phyloP scores from a whole-genome alignment of 2,113 vertebrate species.

The Chaetodon trifascialis region DNA sequence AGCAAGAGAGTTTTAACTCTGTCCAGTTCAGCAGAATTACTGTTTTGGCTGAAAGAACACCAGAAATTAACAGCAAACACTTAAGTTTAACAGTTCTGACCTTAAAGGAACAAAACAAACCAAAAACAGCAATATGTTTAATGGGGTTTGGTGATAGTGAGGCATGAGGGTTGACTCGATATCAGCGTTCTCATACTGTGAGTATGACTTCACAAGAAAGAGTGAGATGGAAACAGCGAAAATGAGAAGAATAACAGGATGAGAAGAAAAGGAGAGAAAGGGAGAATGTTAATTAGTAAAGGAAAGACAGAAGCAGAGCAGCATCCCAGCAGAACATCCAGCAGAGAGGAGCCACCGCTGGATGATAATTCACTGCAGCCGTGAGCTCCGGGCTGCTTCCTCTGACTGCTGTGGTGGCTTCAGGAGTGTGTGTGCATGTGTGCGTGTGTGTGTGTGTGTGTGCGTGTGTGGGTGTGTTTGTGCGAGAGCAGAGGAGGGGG shows the following conservation, averaged over 20 bases:
- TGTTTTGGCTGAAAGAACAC: neutral
- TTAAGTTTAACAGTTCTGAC: neutral
- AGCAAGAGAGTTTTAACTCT: no score
- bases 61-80: neutral
- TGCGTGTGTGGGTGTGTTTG: conserved; percentile 35
- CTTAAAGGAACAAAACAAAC: neutral
- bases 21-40: no score
- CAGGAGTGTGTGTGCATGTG: conserved; percentile 35
- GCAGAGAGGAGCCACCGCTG: conserved; percentile 22
- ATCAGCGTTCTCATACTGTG: neutral
- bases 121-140: neutral
- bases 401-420: conserved; percentile 42
- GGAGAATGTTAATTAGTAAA: neutral
- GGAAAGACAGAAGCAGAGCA: conserved; percentile 12
- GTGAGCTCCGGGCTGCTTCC: conserved; percentile 35
- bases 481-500: neutral
- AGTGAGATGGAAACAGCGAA: neutral
- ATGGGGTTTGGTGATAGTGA: neutral
- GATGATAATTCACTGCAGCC: conserved; percentile 52
- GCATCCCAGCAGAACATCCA: conserved; percentile 23
- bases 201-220: neutral
- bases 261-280: no score
- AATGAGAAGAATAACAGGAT: neutral
- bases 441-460: conserved; percentile 40
- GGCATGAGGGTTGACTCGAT: neutral